Conservation (phyloP, 2,888 invertebrate genomes). For the Nemurella pictetii region DNA sequence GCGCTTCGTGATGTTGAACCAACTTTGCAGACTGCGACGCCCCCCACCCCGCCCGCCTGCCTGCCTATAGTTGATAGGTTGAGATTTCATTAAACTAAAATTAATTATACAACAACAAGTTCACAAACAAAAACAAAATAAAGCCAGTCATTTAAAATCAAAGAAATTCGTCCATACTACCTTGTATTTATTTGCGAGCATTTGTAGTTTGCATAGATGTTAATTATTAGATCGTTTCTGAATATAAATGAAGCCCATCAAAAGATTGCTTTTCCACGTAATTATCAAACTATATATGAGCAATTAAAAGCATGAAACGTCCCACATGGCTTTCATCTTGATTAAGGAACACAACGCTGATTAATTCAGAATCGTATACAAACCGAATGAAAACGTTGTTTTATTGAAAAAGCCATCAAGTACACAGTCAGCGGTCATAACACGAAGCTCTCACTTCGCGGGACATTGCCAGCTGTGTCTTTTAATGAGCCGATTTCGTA, state of each 20-base stretch:
- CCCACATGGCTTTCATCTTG: background rate
- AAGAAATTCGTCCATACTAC: background rate
- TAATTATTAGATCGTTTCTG: background rate
- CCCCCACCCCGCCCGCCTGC: background rate
- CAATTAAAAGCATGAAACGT: background rate
- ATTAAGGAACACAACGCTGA: background rate
- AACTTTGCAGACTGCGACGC: background rate
- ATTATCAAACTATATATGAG: background rate
- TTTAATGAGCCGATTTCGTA: too few species aligned
- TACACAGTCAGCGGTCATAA: too few species aligned
- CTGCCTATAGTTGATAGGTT: background rate
- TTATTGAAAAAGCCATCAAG: background rate
- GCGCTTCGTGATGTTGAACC: background rate
- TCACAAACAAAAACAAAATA: background rate
- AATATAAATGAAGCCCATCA: background rate
- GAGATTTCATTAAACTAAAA: background rate
- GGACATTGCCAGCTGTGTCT: too few species aligned
- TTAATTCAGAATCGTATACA: background rate
- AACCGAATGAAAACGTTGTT: background rate
- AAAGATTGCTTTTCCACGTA: background rate
- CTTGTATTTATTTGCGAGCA: background rate
- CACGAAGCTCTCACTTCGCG: too few species aligned
- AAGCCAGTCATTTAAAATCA: background rate
- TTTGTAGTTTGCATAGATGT: background rate
- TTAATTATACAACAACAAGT: background rate